These are phyloP conservation scores for Trachops cirrhosus DNA, from an alignment of 2,797 vertebrate genomes.

Conservation along the genomic window DNA sequence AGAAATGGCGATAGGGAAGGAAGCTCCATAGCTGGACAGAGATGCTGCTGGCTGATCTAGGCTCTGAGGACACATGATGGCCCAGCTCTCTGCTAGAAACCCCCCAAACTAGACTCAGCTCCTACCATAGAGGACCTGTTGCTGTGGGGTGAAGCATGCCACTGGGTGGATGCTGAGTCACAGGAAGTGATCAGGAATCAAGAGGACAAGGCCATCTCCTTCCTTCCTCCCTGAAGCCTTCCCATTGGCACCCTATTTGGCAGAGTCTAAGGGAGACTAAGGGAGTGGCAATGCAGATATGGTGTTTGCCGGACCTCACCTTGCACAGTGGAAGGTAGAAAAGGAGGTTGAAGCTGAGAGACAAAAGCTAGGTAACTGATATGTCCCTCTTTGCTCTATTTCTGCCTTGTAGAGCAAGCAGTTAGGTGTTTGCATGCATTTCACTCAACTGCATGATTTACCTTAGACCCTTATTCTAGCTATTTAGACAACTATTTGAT, in stretches of 20 bases:
- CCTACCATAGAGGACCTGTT: rapidly evolving
- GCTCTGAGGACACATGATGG: rapidly evolving
- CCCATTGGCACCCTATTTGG: neutral
- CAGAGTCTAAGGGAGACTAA: neutral
- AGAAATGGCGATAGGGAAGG: rapidly evolving
- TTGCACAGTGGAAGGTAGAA: rapidly evolving
- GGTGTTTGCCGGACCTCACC: neutral
- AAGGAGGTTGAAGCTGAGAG: neutral
- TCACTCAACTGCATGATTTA: too few relatives aligned
- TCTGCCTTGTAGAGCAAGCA: neutral
- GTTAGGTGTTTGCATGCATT: rapidly evolving
- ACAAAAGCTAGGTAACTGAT: rapidly evolving
- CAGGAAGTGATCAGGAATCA: neutral
- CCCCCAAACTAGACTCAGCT: rapidly evolving
- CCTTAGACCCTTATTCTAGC: neutral
- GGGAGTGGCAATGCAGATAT: rapidly evolving
- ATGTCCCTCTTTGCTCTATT: rapidly evolving
- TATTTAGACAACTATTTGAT: neutral
- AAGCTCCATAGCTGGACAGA: rapidly evolving
- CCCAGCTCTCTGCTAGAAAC: too few relatives aligned
- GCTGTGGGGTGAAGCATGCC: neutral
- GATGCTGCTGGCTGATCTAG: rapidly evolving
- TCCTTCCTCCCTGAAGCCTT: too few relatives aligned
- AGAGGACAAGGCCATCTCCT: neutral
- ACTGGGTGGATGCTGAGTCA: rapidly evolving